phyloP scores from a whole-genome alignment of 2,113 vertebrate genomes.

The Podarcis muralis region DNA sequence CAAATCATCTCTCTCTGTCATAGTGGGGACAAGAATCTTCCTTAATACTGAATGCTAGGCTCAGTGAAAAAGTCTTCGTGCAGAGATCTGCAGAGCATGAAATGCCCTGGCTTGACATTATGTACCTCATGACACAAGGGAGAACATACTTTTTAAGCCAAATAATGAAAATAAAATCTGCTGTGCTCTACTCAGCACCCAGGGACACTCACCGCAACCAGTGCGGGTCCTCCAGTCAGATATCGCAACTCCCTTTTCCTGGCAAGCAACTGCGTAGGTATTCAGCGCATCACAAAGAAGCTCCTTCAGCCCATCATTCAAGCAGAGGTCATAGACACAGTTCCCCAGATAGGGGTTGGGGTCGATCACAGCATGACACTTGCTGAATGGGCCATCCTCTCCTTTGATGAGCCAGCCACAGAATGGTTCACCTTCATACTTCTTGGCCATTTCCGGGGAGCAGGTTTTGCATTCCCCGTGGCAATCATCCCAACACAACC shows the following conservation, averaged over 20 bases:
- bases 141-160: neutral
- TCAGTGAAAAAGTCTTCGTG: neutral
- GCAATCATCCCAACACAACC: conserved; percentile 32
- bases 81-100: neutral
- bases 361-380: conserved; percentile 60
- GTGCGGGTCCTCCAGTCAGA: conserved; percentile 74
- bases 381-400: conserved; percentile 63
- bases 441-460: rapidly evolving
- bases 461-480: rapidly evolving
- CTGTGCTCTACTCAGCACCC: neutral
- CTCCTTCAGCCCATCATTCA: conserved; percentile 31
- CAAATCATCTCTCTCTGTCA: no score
- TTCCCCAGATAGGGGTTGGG: conserved; percentile 67
- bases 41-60: no score
- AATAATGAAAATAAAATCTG: neutral
- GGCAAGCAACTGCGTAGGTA: conserved; percentile 71
- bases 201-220: conserved; percentile 79
- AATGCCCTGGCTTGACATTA: neutral
- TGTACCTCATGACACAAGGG: no score
- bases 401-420: conserved; percentile 38
- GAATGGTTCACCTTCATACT: rapidly evolving
- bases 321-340: conserved; percentile 77
- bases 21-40: neutral
- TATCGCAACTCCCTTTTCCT: conserved; percentile 63
- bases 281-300: conserved; percentile 71